A percentile compares a stretch with the other conserved stretches of the same genome.
Conservation (phyloP, 2,797 vertebrate genomes). For the Notamacropus eugenii region DNA sequence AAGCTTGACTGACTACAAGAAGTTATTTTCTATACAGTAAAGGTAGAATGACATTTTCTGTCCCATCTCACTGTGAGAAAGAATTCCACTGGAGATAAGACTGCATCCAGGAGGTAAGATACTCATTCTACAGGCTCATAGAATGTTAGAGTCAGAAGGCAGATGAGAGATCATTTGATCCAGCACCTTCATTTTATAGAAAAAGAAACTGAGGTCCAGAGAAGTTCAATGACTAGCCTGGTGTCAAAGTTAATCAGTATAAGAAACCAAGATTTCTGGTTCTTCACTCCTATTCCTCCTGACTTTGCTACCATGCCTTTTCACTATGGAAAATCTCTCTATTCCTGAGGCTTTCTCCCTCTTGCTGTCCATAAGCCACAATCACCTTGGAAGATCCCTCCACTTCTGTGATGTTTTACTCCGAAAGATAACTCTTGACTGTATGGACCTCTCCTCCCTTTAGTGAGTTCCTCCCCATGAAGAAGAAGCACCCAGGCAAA, state of each 20-base stretch:
- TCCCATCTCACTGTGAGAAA: constrained; percentile 11
- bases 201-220: not conserved
- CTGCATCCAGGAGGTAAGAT: not conserved
- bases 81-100: not conserved
- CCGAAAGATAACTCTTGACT: not conserved
- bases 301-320: not conserved
- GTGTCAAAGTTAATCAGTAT: not conserved
- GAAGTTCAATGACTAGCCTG: not conserved
- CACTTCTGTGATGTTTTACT: not conserved
- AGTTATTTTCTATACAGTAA: not conserved
- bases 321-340: fast-evolving
- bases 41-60: not conserved
- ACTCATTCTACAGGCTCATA: not conserved
- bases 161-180: not conserved
- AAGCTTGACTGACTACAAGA: not conserved
- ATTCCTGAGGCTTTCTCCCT: not conserved
- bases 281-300: not conserved
- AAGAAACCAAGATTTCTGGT: not conserved
- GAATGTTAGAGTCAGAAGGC: not conserved
- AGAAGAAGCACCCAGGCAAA: not conserved
- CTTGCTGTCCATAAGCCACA: not conserved
- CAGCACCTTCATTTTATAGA: not conserved
- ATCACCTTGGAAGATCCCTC: not conserved
- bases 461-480: not conserved
- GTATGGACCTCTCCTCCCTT: not conserved